Conservation (phyloP, 2,113 vertebrate species). For the Neofelis nebulosa region DNA sequence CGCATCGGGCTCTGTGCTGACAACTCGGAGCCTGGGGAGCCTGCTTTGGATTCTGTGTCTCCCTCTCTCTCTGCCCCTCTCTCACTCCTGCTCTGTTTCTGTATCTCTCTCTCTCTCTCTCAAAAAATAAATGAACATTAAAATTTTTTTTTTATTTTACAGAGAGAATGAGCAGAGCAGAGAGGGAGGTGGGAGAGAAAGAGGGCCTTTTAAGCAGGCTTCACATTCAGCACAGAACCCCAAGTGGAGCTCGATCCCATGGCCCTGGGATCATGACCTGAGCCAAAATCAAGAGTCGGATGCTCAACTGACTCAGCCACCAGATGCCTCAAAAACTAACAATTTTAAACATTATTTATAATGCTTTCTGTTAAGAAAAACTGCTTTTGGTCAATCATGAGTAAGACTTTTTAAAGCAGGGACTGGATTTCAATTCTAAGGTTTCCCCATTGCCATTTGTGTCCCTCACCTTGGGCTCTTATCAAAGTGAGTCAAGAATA, state of each 20-base stretch:
- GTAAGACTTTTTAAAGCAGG: not conserved
- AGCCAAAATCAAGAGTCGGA: no score
- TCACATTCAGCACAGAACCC: no score
- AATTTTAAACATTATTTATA: not conserved
- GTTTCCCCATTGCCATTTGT: not conserved
- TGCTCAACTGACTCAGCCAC: no score
- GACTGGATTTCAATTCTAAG: not conserved
- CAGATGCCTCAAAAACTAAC: not conserved
- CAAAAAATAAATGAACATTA: not conserved
- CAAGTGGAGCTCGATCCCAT: no score
- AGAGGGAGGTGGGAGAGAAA: no score
- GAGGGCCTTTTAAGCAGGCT: no score
- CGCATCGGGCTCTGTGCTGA: not conserved
- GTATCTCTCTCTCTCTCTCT: not conserved
- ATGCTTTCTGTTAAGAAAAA: not conserved
- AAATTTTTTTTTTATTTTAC: no score
- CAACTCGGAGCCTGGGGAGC: not conserved
- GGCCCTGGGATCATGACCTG: no score
- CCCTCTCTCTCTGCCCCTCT: not conserved
- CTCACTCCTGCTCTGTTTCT: accelerated
- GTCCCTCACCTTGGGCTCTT: not conserved
- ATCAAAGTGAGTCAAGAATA: not conserved
- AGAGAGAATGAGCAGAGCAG: no score
- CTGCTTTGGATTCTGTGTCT: not conserved
- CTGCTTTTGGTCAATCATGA: not conserved